Percentiles rank a stretch among this genome's conserved stretches.
These are phyloP conservation scores for Parazoanthus atlanticus DNA, from an alignment of 92 coral and sea anemone genomes.

Conservation along the genomic window DNA sequence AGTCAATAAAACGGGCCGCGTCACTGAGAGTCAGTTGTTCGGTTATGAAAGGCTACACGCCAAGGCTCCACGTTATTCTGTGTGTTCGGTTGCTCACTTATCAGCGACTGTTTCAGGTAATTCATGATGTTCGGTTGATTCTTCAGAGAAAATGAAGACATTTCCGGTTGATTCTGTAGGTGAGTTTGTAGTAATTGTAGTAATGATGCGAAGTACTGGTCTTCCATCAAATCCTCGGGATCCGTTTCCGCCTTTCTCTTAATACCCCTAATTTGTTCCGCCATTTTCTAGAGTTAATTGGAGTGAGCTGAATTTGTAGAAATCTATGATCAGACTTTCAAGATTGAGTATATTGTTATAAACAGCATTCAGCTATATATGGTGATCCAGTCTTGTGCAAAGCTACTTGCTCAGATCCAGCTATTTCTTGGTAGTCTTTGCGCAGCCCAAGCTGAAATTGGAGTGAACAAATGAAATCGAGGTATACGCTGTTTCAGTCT, in stretches of 20 bases:
- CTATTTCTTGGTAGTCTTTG: not conserved
- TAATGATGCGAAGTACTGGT: not conserved
- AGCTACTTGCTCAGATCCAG: not conserved
- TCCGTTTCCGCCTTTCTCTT: not conserved
- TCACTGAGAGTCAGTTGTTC: not conserved
- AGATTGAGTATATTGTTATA: not conserved
- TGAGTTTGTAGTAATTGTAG: not conserved
- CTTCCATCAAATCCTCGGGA: not conserved
- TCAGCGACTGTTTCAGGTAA: not conserved
- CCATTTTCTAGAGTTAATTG: not conserved
- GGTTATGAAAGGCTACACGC: not conserved
- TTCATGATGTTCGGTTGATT: not conserved
- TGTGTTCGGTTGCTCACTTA: not conserved
- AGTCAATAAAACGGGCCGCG: not conserved
- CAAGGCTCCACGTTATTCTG: not conserved
- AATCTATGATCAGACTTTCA: not conserved
- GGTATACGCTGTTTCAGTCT: too few relatives aligned
- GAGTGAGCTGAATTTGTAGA: too few relatives aligned
- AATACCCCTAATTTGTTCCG: not conserved
- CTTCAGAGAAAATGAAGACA: not conserved
- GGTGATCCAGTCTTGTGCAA: too few relatives aligned
- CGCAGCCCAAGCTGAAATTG: not conserved
- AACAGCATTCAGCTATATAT: not conserved
- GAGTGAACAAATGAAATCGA: too few relatives aligned
- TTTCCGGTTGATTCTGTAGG: not conserved